These are phyloP conservation scores for Hippocampus mohnikei DNA, from an alignment of 2,113 vertebrate species.

Conservation along the genomic window DNA sequence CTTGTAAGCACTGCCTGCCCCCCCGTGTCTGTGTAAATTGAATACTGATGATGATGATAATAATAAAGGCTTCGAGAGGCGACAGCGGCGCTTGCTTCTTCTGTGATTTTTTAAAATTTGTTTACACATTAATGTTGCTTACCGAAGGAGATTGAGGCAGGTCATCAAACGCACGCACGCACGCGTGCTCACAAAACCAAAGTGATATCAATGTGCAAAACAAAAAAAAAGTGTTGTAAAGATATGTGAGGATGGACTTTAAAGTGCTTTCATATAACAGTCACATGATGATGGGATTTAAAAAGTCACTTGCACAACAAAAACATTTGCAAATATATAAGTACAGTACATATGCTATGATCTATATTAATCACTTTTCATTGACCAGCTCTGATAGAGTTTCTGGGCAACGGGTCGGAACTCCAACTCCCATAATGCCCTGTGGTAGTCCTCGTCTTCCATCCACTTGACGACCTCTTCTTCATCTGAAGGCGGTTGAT, in stretches of 20 bases:
- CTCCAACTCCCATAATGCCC: slow-evolving; percentile 84
- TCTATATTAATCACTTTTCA: not conserved
- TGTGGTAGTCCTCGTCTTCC: slow-evolving; percentile 72
- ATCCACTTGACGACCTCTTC: slow-evolving; percentile 71
- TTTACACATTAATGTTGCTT: slow-evolving; percentile 5
- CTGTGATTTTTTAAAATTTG: slow-evolving; percentile 31
- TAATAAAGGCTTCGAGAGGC: slow-evolving; percentile 64
- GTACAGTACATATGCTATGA: not conserved
- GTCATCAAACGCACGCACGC: slow-evolving; percentile 16
- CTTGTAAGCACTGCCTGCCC: slow-evolving; percentile 63
- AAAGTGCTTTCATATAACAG: not conserved
- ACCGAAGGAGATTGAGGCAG: slow-evolving; percentile 14
- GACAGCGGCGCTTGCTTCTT: slow-evolving; percentile 16
- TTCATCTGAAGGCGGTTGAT: slow-evolving; percentile 70
- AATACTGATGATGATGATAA: not conserved
- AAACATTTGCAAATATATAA: not conserved
- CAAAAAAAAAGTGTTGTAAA: slow-evolving; percentile 13
- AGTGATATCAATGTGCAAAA: slow-evolving; percentile 20
- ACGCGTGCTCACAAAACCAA: slow-evolving; percentile 16
- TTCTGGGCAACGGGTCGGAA: slow-evolving; percentile 86
- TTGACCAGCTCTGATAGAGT: slow-evolving; percentile 51
- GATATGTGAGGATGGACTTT: not conserved
- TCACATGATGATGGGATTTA: not conserved
- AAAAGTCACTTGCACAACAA: not conserved
- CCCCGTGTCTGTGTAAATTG: slow-evolving; percentile 60